A percentile compares a stretch with the other conserved stretches of the same genome.
These are phyloP conservation scores for Sussaba pulchella DNA, from an alignment of 2,888 invertebrate genomes.

Conservation along the genomic window DNA sequence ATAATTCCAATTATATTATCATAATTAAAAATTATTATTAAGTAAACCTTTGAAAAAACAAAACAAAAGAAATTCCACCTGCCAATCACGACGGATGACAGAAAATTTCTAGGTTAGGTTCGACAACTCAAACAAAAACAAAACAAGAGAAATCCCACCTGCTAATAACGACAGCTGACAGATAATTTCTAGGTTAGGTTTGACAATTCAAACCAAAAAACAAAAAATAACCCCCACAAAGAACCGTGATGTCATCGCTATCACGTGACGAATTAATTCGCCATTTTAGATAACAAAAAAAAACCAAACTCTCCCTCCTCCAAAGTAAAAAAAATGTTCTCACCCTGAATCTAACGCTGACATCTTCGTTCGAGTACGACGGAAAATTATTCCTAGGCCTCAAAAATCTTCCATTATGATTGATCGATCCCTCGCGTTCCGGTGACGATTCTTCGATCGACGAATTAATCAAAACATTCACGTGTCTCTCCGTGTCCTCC, in stretches of 20 bases:
- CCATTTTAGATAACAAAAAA: not conserved
- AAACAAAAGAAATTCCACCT: too few species aligned
- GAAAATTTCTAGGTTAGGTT: too few species aligned
- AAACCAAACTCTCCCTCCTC: too few species aligned
- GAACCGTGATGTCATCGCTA: constrained; percentile 1
- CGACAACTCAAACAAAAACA: constrained; percentile 13
- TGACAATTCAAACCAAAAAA: too few species aligned
- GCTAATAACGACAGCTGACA: constrained; percentile 41
- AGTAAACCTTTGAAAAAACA: too few species aligned
- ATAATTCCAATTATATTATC: too few species aligned
- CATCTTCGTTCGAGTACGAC: constrained; percentile 77
- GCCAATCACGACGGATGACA: too few species aligned
- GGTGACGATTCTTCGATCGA: constrained; percentile 51
- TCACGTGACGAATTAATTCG: too few species aligned
- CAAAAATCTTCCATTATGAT: constrained; percentile 70
- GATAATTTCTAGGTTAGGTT: constrained; percentile 37
- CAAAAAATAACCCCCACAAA: constrained; percentile 4
- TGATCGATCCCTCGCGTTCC: constrained; percentile 16
- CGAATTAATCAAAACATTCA: constrained; percentile 70
- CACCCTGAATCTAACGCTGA: constrained; percentile 79
- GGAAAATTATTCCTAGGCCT: constrained; percentile 80
- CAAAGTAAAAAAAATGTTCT: constrained; percentile 34
- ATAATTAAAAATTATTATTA: too few species aligned
- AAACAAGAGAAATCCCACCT: not conserved
- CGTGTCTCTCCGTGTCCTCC: constrained; percentile 64